Percentiles rank a stretch among this genome's conserved stretches.
These are phyloP conservation scores for Sabatieria punctata DNA, from an alignment of 2,888 invertebrate genomes.

Conservation along the genomic window DNA sequence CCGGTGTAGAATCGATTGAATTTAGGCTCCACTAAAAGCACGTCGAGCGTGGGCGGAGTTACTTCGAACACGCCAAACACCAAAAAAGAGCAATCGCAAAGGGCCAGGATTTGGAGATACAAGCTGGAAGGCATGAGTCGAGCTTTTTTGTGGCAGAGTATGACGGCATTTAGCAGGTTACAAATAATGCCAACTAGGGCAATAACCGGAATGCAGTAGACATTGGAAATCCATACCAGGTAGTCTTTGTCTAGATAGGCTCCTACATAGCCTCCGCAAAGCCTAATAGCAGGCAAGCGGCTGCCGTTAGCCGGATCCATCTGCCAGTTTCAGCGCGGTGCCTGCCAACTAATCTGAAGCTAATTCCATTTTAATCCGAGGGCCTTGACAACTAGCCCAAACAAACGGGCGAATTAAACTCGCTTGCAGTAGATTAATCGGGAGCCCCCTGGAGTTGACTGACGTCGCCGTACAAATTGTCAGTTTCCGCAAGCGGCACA, in stretches of 20 bases:
- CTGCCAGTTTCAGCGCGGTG: too few relatives aligned
- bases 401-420: too few relatives aligned
- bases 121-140: background rate
- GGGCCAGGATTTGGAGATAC: conserved; percentile 24
- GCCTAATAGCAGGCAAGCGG: too few relatives aligned
- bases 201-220: conserved; percentile 22
- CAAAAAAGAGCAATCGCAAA: conserved; percentile 26
- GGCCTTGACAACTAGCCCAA: too few relatives aligned
- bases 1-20: conserved; percentile 14
- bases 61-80: conserved; percentile 25
- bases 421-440: too few relatives aligned
- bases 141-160: conserved; percentile 5
- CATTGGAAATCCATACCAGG: conserved; percentile 26
- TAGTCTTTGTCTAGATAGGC: background rate
- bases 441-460: too few relatives aligned
- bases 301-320: too few relatives aligned
- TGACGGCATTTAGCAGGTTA: conserved; percentile 24
- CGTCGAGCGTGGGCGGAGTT: background rate
- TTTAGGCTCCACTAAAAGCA: background rate
- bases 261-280: background rate
- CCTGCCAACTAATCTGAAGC: too few relatives aligned
- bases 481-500: too few relatives aligned
- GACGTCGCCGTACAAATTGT: too few relatives aligned
- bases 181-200: conserved; percentile 20
- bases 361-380: too few relatives aligned